Evolutionary conservation across 2,797 vertebrate genomes (phyloP).

Genomic region (Botia kubotai): DNA sequence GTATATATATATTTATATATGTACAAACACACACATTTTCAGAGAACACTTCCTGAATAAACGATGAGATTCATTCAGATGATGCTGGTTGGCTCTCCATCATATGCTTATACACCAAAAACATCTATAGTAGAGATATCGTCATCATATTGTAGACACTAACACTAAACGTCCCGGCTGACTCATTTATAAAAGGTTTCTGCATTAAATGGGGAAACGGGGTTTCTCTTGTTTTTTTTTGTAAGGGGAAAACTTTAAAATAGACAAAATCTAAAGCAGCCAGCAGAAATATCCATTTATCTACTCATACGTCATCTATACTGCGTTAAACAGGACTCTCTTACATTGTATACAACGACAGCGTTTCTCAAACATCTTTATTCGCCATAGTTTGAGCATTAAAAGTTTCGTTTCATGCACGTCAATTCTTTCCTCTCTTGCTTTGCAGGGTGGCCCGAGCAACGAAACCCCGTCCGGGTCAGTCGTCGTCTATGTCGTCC

Average conservation of each 20-base stretch:
- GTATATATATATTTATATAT: neutral
- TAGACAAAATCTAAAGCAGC: constrained; percentile 49
- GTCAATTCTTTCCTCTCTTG: constrained; percentile 68
- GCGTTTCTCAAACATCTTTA: constrained; percentile 76
- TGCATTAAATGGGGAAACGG: constrained; percentile 4
- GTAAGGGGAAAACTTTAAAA: constrained; percentile 40
- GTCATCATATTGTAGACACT: constrained; percentile 14
- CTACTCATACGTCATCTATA: constrained; percentile 75
- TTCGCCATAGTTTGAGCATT: constrained; percentile 72
- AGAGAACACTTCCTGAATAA: constrained; percentile 38
- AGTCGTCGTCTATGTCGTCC: constrained; percentile 94
- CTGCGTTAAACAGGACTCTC: constrained; percentile 73
- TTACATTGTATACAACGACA: constrained; percentile 72
- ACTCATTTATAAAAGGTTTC: constrained; percentile 9
- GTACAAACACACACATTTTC: constrained; percentile 4
- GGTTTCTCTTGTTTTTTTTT: constrained; percentile 1
- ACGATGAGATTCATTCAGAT: constrained; percentile 35
- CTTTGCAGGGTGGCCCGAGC: constrained; percentile 67
- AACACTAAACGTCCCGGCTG: constrained; percentile 39
- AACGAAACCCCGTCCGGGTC: constrained; percentile 69
- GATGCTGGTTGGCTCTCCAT: constrained; percentile 51
- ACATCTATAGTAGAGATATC: constrained; percentile 26
- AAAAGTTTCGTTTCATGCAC: constrained; percentile 79
- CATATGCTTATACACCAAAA: constrained; percentile 40
- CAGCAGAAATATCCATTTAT: constrained; percentile 65